phyloP scores from a whole-genome alignment of 2,113 vertebrate species.

The Otolemur garnettii region DNA sequence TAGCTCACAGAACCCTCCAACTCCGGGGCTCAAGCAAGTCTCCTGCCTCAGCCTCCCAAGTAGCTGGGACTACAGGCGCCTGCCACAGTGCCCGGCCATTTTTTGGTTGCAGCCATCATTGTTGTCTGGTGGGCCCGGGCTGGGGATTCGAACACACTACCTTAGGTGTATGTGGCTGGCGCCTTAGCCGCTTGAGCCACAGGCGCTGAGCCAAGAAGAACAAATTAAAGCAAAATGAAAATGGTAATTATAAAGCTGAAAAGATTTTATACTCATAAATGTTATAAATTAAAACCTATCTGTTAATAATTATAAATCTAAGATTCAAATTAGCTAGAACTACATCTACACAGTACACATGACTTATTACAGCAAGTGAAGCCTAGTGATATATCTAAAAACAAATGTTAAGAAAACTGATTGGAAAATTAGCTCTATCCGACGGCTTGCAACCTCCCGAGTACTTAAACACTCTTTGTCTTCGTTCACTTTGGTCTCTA shows the following conservation, averaged over 20 bases:
- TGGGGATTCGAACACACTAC: too few relatives aligned
- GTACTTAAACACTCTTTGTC: neutral
- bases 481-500: neutral
- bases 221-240: conserved; percentile 65
- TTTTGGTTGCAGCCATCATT: too few relatives aligned
- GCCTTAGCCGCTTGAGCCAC: too few relatives aligned
- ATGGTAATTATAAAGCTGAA: conserved; percentile 31
- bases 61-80: too few relatives aligned
- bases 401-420: neutral
- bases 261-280: conserved; percentile 50
- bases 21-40: too few relatives aligned
- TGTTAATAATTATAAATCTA: conserved; percentile 38
- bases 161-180: too few relatives aligned
- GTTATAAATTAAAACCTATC: neutral
- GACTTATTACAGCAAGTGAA: neutral
- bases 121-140: too few relatives aligned
- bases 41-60: too few relatives aligned
- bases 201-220: conserved; percentile 47
- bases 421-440: neutral
- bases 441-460: neutral
- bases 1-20: too few relatives aligned
- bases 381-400: neutral
- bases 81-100: too few relatives aligned
- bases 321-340: neutral
- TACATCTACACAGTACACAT: neutral